Evolutionary conservation across 2,113 vertebrate species (phyloP).

Genomic region (Illadopsis cleaveri): DNA sequence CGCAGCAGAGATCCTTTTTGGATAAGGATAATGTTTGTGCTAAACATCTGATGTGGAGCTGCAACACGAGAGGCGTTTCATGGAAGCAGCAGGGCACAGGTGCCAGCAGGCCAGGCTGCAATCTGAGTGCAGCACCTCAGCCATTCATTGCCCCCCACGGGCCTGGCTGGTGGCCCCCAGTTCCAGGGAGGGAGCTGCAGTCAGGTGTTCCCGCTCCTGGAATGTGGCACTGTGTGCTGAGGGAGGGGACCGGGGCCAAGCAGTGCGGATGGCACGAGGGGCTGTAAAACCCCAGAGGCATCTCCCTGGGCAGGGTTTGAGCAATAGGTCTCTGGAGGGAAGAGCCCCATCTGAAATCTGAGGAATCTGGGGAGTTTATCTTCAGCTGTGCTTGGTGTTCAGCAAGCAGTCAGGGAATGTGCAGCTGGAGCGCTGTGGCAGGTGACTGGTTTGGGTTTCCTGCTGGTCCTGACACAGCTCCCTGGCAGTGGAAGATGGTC

Average conservation of each 20-base stretch:
- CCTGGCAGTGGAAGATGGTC: neutral
- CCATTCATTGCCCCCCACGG: accelerated
- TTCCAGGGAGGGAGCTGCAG: neutral
- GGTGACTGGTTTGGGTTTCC: neutral
- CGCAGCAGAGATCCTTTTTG: neutral
- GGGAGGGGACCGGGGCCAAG: neutral
- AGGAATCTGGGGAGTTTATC: neutral
- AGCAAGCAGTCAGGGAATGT: accelerated
- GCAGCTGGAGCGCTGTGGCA: accelerated
- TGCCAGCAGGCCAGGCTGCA: neutral
- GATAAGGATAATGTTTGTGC: neutral
- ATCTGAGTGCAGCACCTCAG: neutral
- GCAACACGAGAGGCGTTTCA: neutral
- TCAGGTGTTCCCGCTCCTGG: neutral
- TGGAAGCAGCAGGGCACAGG: neutral
- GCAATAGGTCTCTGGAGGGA: neutral
- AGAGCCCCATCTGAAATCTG: neutral
- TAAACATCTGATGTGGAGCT: neutral
- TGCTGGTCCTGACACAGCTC: neutral
- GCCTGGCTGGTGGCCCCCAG: neutral
- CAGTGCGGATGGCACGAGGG: neutral
- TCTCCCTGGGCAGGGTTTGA: neutral
- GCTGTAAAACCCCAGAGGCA: neutral
- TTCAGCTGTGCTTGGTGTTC: neutral
- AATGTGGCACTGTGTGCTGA: neutral